Conservation (phyloP, 1,140 invertebrate species). For the Drosophila miranda region DNA sequence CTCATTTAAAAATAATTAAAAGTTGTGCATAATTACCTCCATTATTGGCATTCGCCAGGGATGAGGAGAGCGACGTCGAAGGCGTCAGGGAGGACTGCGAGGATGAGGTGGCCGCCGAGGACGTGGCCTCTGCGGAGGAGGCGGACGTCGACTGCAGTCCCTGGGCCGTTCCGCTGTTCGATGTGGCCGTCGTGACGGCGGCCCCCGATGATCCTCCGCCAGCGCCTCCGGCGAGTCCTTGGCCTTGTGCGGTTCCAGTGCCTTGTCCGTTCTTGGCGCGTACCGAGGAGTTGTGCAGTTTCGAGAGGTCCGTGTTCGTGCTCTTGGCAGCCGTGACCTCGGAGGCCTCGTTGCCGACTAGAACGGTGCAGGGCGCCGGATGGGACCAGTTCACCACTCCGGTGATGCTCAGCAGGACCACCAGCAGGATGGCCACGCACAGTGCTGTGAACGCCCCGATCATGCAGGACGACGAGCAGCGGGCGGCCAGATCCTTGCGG, state of each 20-base stretch:
- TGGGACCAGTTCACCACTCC: slow-evolving; percentile 92
- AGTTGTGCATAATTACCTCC: slow-evolving; percentile 82
- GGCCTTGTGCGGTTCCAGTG: slow-evolving; percentile 81
- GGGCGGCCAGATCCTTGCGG: slow-evolving; percentile 92
- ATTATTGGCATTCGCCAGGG: slow-evolving; percentile 82
- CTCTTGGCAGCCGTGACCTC: slow-evolving; percentile 82
- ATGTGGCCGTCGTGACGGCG: slow-evolving; percentile 66
- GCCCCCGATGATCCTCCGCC: slow-evolving; percentile 46
- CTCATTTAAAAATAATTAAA: slow-evolving; percentile 83
- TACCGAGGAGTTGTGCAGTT: slow-evolving; percentile 83
- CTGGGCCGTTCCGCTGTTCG: slow-evolving; percentile 69
- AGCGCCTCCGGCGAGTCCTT: slow-evolving; percentile 17
- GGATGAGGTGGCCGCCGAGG: slow-evolving; percentile 65
- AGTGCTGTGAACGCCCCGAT: slow-evolving; percentile 92
- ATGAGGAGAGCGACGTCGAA: slow-evolving; percentile 72
- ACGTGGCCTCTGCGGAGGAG: slow-evolving; percentile 70
- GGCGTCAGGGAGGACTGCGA: slow-evolving; percentile 71
- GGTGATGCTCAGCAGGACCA: slow-evolving; percentile 93
- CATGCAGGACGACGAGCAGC: slow-evolving; percentile 95
- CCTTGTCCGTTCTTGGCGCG: slow-evolving; percentile 85
- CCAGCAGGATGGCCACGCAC: slow-evolving; percentile 89
- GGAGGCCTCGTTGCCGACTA: slow-evolving; percentile 87
- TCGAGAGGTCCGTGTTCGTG: slow-evolving; percentile 80
- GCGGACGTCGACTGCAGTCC: slow-evolving; percentile 72
- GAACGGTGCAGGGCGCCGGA: slow-evolving; percentile 90